phyloP scores from a whole-genome alignment of 2,888 invertebrate genomes.

The Boloria selene region DNA sequence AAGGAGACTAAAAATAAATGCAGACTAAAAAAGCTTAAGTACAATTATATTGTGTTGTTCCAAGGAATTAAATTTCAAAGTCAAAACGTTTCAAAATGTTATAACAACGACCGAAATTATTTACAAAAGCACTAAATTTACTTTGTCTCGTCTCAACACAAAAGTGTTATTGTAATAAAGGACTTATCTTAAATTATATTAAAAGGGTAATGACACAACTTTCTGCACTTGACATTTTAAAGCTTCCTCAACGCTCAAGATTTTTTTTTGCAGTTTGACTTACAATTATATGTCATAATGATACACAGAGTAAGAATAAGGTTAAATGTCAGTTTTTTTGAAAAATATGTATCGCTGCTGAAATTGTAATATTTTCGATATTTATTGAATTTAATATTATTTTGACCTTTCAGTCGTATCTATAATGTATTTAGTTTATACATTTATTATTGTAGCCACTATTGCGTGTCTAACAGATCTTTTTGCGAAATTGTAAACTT shows the following conservation, averaged over 20 bases:
- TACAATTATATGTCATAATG: slow-evolving; percentile 14
- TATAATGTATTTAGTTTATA: background rate
- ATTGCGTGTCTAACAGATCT: background rate
- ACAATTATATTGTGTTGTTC: background rate
- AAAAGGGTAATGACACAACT: slow-evolving; percentile 20
- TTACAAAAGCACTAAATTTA: slow-evolving; percentile 6
- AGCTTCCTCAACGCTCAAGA: slow-evolving; percentile 23
- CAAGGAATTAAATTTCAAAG: slow-evolving; percentile 2
- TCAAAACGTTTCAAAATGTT: slow-evolving; percentile 19
- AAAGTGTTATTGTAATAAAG: slow-evolving; percentile 14
- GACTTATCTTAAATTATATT: slow-evolving; percentile 20
- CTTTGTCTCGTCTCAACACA: slow-evolving; percentile 15
- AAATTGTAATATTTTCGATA: slow-evolving; percentile 5
- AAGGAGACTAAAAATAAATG: background rate
- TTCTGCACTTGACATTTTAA: slow-evolving; percentile 22
- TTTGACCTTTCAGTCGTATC: slow-evolving; percentile 1
- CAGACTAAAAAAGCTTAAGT: background rate
- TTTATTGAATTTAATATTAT: slow-evolving; percentile 1
- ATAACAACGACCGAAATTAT: slow-evolving; percentile 16
- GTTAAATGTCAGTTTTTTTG: slow-evolving; percentile 12
- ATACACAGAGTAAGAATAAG: slow-evolving; percentile 3
- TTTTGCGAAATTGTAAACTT: no score
- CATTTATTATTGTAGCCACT: slow-evolving; percentile 3
- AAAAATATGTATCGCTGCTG: slow-evolving; percentile 8
- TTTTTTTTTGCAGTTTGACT: slow-evolving; percentile 9